These are phyloP conservation scores for Galago senegalensis DNA, from an alignment of 2,797 vertebrate species.

Conservation along the genomic window DNA sequence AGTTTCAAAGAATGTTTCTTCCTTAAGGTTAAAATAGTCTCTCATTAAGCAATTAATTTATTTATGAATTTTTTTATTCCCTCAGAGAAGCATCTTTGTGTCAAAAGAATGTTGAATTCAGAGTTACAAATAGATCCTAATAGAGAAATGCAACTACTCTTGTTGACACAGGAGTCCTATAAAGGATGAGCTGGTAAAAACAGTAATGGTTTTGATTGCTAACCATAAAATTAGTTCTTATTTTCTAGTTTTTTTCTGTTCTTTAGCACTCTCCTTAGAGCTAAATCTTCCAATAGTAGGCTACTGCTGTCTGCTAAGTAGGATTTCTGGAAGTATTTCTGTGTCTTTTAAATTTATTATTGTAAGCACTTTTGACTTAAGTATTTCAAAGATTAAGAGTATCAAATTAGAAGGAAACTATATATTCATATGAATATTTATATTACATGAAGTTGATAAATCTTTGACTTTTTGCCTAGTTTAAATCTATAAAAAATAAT, in stretches of 20 bases:
- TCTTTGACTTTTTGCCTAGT: not conserved
- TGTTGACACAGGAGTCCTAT: not conserved
- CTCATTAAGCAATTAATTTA: not conserved
- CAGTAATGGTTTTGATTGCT: not conserved
- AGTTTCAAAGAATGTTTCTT: constrained; percentile 29
- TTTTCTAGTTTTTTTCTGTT: not conserved
- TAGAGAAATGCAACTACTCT: not conserved
- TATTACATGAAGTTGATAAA: not conserved
- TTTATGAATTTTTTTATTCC: not conserved
- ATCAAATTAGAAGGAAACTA: not conserved
- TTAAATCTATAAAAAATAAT: not conserved
- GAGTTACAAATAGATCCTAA: not conserved
- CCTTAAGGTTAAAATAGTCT: not conserved
- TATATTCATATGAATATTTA: not conserved
- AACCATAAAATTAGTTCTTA: not conserved
- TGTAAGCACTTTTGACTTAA: not conserved
- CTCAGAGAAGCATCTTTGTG: not conserved
- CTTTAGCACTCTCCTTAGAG: not conserved
- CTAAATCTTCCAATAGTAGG: not conserved
- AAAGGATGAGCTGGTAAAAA: not conserved
- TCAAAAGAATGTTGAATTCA: not conserved
- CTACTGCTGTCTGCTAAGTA: not conserved
- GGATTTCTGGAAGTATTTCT: not conserved
- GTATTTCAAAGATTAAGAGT: not conserved
- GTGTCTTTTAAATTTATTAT: not conserved